phyloP scores from a whole-genome alignment of 2,797 vertebrate species.

The Phataginus tetradactyla region DNA sequence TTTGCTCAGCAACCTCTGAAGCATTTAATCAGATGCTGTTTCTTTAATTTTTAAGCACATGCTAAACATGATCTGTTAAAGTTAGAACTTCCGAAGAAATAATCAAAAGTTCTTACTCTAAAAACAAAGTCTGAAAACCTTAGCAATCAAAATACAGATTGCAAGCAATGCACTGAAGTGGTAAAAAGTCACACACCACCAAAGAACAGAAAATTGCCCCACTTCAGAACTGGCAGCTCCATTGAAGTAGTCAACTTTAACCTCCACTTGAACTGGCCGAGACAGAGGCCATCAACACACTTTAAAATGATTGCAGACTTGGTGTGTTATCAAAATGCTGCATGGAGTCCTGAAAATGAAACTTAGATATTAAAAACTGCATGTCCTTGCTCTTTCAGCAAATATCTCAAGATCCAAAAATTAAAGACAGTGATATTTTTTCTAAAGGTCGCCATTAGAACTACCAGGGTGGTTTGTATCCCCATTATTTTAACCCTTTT shows the following conservation, averaged over 20 bases:
- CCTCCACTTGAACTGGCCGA: background rate
- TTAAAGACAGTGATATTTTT: background rate
- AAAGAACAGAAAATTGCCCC: slow-evolving; percentile 96
- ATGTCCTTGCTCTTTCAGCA: background rate
- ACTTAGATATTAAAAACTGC: background rate
- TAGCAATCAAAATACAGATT: slow-evolving; percentile 96
- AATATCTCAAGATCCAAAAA: slow-evolving; percentile 3
- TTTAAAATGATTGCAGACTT: background rate
- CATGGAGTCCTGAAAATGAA: background rate
- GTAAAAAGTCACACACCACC: slow-evolving; percentile 95
- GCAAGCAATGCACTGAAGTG: slow-evolving; percentile 95
- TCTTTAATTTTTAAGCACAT: slow-evolving; percentile 8
- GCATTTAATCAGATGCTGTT: background rate
- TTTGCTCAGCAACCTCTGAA: background rate
- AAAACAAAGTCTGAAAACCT: slow-evolving; percentile 96
- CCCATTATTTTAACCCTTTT: background rate
- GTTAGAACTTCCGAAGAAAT: slow-evolving; percentile 95
- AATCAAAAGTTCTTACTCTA: slow-evolving; percentile 94
- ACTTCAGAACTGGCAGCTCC: slow-evolving; percentile 90
- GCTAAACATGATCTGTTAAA: slow-evolving; percentile 90
- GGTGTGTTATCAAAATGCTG: background rate
- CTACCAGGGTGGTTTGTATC: background rate
- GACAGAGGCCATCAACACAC: background rate
- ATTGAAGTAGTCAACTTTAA: background rate
- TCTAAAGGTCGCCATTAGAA: background rate